Evolutionary conservation across 2,113 vertebrate genomes (phyloP).

Genomic region (Peromyscus leucopus): DNA sequence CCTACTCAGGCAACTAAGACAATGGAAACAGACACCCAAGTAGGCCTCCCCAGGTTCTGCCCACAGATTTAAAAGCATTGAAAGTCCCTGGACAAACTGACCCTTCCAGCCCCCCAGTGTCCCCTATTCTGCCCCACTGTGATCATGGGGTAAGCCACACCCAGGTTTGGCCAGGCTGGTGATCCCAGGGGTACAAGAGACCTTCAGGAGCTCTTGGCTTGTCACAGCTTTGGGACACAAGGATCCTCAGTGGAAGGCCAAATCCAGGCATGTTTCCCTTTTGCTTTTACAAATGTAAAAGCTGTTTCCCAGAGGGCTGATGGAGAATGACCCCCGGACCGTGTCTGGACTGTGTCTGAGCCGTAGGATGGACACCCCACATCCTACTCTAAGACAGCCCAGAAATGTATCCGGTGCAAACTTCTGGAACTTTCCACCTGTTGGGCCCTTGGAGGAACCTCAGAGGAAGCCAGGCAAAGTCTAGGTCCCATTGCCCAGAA

Average conservation of each 20-base stretch:
- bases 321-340: accelerated
- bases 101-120: neutral
- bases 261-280: neutral
- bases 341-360: neutral
- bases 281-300: neutral
- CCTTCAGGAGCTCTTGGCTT: neutral
- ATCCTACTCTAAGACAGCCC: neutral
- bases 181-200: neutral
- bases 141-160: neutral
- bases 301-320: neutral
- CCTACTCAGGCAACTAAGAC: too few species aligned
- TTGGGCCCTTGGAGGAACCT: too few species aligned
- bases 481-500: neutral
- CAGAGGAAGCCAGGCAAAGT: accelerated
- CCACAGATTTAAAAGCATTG: neutral
- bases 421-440: too few species aligned
- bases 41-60: neutral
- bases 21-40: neutral
- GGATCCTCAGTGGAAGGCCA: neutral
- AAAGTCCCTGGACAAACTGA: neutral
- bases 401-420: accelerated
- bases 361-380: accelerated
- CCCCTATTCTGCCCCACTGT: neutral
- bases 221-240: neutral
- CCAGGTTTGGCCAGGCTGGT: neutral